Evolutionary conservation across 2,888 invertebrate genomes (phyloP), one percentile per base, ranked within the genome.

Genomic region (Steinernema hermaphroditum): DNA sequence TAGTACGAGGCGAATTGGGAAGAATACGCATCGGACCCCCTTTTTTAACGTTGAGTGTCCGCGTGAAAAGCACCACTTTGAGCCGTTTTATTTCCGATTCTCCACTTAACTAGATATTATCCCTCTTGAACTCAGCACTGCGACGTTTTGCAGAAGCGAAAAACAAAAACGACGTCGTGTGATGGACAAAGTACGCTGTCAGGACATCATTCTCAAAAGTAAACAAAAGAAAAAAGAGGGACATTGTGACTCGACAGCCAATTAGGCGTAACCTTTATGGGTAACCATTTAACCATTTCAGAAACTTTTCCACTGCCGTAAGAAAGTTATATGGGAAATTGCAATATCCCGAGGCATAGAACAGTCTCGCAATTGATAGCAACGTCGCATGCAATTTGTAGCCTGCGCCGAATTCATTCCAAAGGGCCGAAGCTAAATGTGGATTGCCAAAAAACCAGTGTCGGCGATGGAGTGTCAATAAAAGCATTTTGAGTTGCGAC

Each of bases 401-500:
- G 46, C 16, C 46, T 9, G n/a, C 46, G 46, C 22, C 4, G 46
- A 16, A 19, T 6, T 19, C 4, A 46, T 46, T n/a, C 16, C 9
- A 41, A 14, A 8, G 22, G 46, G 46, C 46, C 16, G 16, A 12
- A n/a, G 6, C 46, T 46, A 46, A 46, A 46, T 46, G 6, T 19
- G 46, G 46, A 19, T 2, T 4, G 22, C 29, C 62, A 34, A 62
- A 62, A 62, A 62, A 62, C 32, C 62, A 62, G 32, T 32, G 32
- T 27, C n/a, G 32, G 9, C 32, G 32, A 62, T 62, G 62, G 62
- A 62, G 29, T 62, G 62, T 62, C 62, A 62, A 62, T 62, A 62
- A 62, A 62, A 62, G 62, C 62, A 62, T 62, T 62, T 32, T 32
- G 32, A 62, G 62, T 62, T 62, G 62, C 62, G 27, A 22, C 22